Evolutionary conservation across 1,140 invertebrate species (phyloP), one percentile per base, ranked within the genome.

Genomic region (Asbolus verrucosus): DNA sequence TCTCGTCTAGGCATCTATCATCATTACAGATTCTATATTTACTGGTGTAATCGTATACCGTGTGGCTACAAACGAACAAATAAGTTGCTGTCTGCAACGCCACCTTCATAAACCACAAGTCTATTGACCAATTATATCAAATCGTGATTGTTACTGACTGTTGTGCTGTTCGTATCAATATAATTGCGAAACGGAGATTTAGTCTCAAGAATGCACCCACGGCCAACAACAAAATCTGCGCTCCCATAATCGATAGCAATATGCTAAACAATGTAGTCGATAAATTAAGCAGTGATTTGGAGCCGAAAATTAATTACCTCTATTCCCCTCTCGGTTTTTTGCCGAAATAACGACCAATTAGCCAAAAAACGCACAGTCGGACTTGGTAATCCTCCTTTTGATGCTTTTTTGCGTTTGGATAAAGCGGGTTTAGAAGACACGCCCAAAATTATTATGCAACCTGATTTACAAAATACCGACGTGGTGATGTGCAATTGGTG

Each of bases 21-120:
- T 71, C 72, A 74, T 73, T 69, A 71, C 65, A 68, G 65, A 68
- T 71, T 46, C 69, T 67, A 71, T 67, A 71, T 71, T 71, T 71
- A 71, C 69, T 59, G 63, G 69, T 46, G 69, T 71, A 71, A 71
- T 71, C 63, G 69, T 59, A 67, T 71, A 65, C 69, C 61, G 63
- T 66, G 50, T 46, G 46, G 65, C 68, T 70, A 65, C 68, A 70
- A 18, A 27, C 43, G 33, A 14, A 14, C 63, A 67, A 33, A 61
- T 33, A 15, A 24, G 33, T 66, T 33, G 39, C 3, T 43, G 46
- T 61, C 11, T 11, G 14, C 16, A 66, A 19, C 24, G n/a, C 41
- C 62, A 36, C 24, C 18, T 24, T 61, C 19, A 38, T 66, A 8
- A 24, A 38, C 27, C 39, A 67, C 15, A 67, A 54, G 18, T 65